phyloP scores from a whole-genome alignment of 2,797 vertebrate species.

The Microtus obscurus region DNA sequence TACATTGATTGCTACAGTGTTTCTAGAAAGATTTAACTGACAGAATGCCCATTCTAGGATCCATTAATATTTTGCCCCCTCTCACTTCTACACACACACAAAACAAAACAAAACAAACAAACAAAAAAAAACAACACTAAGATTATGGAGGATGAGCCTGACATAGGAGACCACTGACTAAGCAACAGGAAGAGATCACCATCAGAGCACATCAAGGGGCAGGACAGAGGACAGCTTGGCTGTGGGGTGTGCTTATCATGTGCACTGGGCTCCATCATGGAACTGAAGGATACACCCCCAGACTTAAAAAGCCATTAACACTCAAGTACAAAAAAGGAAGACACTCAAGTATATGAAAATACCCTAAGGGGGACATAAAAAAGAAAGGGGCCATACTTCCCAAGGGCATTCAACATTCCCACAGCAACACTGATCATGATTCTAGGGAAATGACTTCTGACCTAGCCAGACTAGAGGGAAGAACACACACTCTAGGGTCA shows the following conservation, averaged over 20 bases:
- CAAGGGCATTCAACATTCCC: not conserved
- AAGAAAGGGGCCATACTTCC: not conserved
- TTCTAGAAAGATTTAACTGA: not conserved
- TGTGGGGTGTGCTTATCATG: not conserved
- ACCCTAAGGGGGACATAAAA: not conserved
- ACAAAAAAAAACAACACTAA: no score
- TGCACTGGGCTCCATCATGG: not conserved
- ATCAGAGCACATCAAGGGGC: not conserved
- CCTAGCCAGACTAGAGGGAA: not conserved
- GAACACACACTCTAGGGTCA: not conserved
- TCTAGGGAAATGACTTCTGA: not conserved
- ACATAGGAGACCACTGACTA: not conserved
- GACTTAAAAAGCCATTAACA: not conserved
- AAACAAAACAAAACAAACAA: no score
- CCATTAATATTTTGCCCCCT: not conserved
- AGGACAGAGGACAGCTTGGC: no score
- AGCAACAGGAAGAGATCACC: not conserved
- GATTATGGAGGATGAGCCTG: not conserved
- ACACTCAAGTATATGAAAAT: not conserved
- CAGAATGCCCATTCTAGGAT: not conserved
- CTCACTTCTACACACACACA: not conserved
- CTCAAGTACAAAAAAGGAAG: not conserved
- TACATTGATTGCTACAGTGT: no score
- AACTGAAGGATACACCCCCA: not conserved
- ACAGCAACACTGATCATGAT: not conserved